Percentiles rank a stretch among this genome's conserved stretches.
These are phyloP conservation scores for Brachyptera risi DNA, from an alignment of 2,888 invertebrate species.

Conservation along the genomic window DNA sequence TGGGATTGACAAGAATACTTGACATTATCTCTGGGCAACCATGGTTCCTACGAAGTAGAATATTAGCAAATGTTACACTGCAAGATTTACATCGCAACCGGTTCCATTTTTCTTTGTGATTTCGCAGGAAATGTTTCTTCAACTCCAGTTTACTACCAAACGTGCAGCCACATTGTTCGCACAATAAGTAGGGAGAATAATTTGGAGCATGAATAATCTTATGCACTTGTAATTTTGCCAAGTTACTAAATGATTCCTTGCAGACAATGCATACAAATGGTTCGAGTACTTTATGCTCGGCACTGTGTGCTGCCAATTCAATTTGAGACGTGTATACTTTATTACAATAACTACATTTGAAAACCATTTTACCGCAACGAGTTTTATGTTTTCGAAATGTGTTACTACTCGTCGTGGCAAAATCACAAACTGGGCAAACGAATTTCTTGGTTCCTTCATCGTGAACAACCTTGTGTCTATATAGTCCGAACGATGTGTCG, in stretches of 20 bases:
- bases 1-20: too few species aligned
- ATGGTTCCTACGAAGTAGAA: too few species aligned
- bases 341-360: conserved; percentile 38
- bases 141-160: conserved; percentile 29
- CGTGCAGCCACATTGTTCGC: conserved; percentile 29
- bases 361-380: conserved; percentile 12
- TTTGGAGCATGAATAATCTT: not conserved
- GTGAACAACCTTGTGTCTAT: not conserved
- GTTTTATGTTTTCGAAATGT: not conserved
- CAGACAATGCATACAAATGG: not conserved
- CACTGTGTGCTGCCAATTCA: conserved; percentile 31
- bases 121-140: conserved; percentile 34
- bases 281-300: not conserved
- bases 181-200: too few species aligned
- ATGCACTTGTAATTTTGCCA: not conserved
- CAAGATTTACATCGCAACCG: too few species aligned
- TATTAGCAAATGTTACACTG: too few species aligned
- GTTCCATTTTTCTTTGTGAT: too few species aligned
- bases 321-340: conserved; percentile 38
- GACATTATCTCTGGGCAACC: too few species aligned
- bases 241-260: not conserved
- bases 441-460: not conserved
- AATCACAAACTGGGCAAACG: not conserved
- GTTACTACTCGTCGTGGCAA: not conserved
- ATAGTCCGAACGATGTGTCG: not conserved